These are phyloP conservation scores for Ciconia boyciana DNA, from an alignment of 2,113 vertebrate species.

Conservation along the genomic window DNA sequence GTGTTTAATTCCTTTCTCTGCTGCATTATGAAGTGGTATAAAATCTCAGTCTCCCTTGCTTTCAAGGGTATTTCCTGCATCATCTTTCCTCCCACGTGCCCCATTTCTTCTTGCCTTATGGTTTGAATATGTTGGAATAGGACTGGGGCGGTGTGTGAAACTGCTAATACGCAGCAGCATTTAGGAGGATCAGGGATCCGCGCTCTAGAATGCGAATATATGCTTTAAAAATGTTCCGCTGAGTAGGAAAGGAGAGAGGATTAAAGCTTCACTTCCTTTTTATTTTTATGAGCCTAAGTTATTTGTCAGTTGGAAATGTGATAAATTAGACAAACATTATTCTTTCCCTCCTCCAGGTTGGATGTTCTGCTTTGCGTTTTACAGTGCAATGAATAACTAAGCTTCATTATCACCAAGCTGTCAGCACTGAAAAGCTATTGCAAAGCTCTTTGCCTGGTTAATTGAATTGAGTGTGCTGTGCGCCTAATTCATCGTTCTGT, in stretches of 20 bases:
- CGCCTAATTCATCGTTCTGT: not conserved
- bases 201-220: conserved; percentile 34
- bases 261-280: conserved; percentile 54
- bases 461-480: not conserved
- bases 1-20: conserved; percentile 39
- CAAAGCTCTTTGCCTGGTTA: not conserved
- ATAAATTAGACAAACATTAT: conserved; percentile 60
- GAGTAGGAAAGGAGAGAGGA: conserved; percentile 25
- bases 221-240: conserved; percentile 37
- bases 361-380: conserved; percentile 48
- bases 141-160: conserved; percentile 16
- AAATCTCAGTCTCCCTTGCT: conserved; percentile 18
- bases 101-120: conserved; percentile 1
- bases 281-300: conserved; percentile 26
- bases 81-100: conserved; percentile 15
- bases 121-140: conserved; percentile 10
- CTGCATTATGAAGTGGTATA: conserved; percentile 47
- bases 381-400: conserved; percentile 24
- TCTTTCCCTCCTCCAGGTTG: conserved; percentile 55
- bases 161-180: not conserved
- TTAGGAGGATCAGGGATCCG: conserved; percentile 16
- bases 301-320: conserved; percentile 61
- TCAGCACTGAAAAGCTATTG: conserved; percentile 35
- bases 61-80: conserved; percentile 33
- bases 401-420: conserved; percentile 53